A percentile compares a stretch with the other conserved stretches of the same genome.
phyloP scores from a whole-genome alignment of 2,797 vertebrate species.

The Sebastes oblongus region DNA sequence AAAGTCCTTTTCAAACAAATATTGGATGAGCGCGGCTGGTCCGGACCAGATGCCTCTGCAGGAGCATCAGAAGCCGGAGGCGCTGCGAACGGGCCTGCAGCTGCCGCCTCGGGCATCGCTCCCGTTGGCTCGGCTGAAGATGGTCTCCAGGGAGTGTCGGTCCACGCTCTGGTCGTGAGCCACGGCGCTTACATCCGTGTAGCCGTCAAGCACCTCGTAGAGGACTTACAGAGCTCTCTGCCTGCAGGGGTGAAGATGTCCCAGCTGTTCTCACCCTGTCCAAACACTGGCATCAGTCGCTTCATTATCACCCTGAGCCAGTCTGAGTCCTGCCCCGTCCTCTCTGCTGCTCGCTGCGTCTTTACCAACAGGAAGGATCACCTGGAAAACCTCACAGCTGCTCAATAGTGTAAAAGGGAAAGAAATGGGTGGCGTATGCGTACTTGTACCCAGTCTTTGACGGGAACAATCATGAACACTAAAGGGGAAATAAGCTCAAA shows the following conservation, averaged over 20 bases:
- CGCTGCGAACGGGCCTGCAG: neutral
- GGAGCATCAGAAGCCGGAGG: neutral
- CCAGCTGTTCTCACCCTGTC: slow-evolving; percentile 86
- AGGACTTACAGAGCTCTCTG: slow-evolving; percentile 84
- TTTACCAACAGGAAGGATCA: slow-evolving; percentile 92
- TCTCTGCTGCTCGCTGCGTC: slow-evolving; percentile 81
- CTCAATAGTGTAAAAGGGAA: slow-evolving; percentile 12
- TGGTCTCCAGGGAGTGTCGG: slow-evolving; percentile 46
- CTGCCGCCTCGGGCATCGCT: slow-evolving; percentile 11
- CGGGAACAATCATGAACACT: neutral
- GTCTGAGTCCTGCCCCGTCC: slow-evolving; percentile 56
- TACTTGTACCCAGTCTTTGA: neutral
- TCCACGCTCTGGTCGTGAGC: slow-evolving; percentile 89
- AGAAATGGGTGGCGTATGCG: neutral
- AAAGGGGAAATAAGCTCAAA: slow-evolving; percentile 16
- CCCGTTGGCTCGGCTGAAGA: slow-evolving; percentile 33
- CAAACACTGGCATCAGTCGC: slow-evolving; percentile 92
- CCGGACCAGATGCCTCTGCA: slow-evolving; percentile 15
- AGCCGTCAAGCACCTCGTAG: slow-evolving; percentile 87
- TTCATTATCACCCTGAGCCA: slow-evolving; percentile 84
- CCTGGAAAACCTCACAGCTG: slow-evolving; percentile 66
- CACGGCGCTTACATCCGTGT: slow-evolving; percentile 93
- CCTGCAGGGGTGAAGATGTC: slow-evolving; percentile 82
- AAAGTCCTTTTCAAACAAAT: slow-evolving; percentile 85
- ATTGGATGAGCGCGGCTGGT: slow-evolving; percentile 68